These are phyloP conservation scores for Aptenodytes patagonicus DNA, from an alignment of 2,113 vertebrate genomes.

Conservation along the genomic window DNA sequence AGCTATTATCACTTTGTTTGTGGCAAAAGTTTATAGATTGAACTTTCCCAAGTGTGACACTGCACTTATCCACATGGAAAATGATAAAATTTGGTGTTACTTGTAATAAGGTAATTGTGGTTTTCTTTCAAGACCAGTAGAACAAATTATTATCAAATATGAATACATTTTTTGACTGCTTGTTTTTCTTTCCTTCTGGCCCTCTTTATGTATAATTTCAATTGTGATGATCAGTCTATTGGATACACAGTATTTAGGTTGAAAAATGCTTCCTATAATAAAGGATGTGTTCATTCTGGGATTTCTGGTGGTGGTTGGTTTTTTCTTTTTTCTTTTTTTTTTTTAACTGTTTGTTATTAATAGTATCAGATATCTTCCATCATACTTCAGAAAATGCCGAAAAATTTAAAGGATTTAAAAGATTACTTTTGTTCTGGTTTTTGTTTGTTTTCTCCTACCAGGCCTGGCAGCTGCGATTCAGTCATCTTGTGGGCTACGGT, in stretches of 20 bases:
- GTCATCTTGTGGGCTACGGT: constrained; percentile 95
- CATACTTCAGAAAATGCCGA: not conserved
- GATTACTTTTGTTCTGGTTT: not conserved
- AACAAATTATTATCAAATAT: not conserved
- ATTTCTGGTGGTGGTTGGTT: not conserved
- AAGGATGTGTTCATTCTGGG: not conserved
- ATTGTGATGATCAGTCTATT: not conserved
- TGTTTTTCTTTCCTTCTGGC: not conserved
- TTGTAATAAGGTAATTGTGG: not conserved
- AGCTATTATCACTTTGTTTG: not conserved
- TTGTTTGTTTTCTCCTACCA: constrained; percentile 43
- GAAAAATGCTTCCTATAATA: not conserved
- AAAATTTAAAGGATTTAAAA: not conserved
- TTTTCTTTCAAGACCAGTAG: not conserved
- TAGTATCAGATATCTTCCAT: not conserved
- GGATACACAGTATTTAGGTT: not conserved
- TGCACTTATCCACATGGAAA: not conserved
- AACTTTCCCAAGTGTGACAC: not conserved
- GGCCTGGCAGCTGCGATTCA: constrained; percentile 98
- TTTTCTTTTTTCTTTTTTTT: not conserved
- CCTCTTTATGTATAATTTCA: not conserved
- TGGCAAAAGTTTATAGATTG: not conserved
- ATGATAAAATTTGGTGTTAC: not conserved
- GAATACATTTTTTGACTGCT: not conserved
- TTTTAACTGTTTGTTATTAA: not conserved